Base-by-base conservation (phyloP, 1,140 invertebrate species). In the Brevipalpus yothersi region DNA sequence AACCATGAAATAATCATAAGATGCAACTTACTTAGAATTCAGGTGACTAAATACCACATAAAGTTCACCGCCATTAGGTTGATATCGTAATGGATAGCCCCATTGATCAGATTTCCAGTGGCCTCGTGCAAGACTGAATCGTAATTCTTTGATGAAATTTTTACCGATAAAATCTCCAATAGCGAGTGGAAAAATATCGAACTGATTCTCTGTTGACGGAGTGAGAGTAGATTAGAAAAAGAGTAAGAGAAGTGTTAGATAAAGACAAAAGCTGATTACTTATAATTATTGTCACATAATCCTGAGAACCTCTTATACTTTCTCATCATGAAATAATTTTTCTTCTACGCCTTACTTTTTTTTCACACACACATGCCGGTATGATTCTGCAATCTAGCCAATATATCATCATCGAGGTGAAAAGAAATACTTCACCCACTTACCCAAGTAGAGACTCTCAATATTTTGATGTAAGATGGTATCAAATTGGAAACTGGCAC, bases 91-190 rank as follows among this genome's bases (percentile, higher is more conserved):
- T 41, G 77, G 75, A 75, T 93, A 92, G 8, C 91, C 92, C 91
- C 90, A 97, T 61, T 81, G 79, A 67, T 86, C 78, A 71, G 93
- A 82, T 60, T 82, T 79, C 92, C 92, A 98, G 54, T 89, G 72
- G 4, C 92, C 92, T 71, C 90, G 83, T 1, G 90, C 93, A 58
- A 97, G 75, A 60, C 81, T 83, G 41, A 97, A 75, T 70, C 95
- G 88, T 9, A 98, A 71, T 69, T 96, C 92, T 68, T 86, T 80
- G 0, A 96, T 79, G 68, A 82, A 75, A 69, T 89, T 85, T 17
- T 81, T 76, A 58, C 79, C 75, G 65, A 96, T 76, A n/a, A 96
- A 81, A 75, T 96, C 90, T 41, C 83, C 82, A 53, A 98, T 72
- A 1, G 87, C 80, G 66, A 87, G 78, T 17, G 93, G 90, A 72